Evolutionary conservation across 35 echinoderm and acorn worm genomes (phyloP).

Genomic region (Amphiura filiformis): DNA sequence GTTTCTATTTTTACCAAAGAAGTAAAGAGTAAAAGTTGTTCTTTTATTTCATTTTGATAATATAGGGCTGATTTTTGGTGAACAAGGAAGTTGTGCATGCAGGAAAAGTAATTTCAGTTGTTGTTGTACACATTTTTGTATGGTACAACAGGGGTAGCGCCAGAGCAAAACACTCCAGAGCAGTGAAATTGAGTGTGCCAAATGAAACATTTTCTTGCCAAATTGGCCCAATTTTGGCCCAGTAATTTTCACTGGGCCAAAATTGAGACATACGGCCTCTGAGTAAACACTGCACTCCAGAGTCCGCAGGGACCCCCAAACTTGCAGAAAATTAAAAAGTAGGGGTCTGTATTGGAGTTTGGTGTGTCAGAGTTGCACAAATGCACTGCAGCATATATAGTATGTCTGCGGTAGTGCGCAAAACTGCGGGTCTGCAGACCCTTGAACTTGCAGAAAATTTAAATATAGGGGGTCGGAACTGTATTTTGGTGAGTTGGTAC

Average conservation of each 20-base stretch:
- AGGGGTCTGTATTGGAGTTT: no score
- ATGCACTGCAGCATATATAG: background rate
- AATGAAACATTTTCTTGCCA: no score
- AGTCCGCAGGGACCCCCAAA: no score
- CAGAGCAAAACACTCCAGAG: no score
- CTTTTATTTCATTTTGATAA: background rate
- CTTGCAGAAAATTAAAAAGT: background rate
- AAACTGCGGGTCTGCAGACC: background rate
- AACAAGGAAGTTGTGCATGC: background rate
- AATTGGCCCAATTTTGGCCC: no score
- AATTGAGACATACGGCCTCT: no score
- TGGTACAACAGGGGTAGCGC: background rate
- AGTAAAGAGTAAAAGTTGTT: background rate
- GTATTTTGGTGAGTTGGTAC: background rate
- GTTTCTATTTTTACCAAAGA: background rate
- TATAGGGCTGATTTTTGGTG: background rate
- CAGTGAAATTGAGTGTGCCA: no score
- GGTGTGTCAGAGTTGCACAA: no score
- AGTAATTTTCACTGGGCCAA: no score
- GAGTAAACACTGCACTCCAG: no score
- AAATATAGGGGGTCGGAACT: no score
- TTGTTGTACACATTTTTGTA: background rate
- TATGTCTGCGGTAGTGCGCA: background rate
- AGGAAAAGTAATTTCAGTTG: background rate
- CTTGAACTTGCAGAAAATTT: no score